Evolutionary conservation across 2,113 vertebrate genomes (phyloP).

Genomic region (Delphinapterus leucas): DNA sequence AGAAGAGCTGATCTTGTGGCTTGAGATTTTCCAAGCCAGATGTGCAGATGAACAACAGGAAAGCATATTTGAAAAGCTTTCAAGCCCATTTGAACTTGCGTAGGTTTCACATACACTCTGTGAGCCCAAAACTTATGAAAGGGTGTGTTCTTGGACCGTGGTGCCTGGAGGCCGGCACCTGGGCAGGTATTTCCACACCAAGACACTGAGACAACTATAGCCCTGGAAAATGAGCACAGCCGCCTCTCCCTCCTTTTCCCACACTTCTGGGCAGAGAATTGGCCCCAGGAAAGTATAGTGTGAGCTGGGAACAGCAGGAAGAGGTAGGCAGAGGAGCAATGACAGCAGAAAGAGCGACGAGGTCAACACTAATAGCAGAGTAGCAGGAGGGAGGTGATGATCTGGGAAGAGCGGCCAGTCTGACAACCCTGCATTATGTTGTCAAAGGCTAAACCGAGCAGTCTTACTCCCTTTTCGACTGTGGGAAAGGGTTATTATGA

Average conservation of each 20-base stretch:
- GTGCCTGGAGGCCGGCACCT: neutral
- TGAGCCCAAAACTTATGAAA: neutral
- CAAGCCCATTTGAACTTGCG: neutral
- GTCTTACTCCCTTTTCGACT: constrained; percentile 41
- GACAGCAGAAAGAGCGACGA: neutral
- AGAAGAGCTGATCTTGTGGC: neutral
- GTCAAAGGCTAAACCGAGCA: constrained; percentile 36
- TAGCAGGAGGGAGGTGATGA: neutral
- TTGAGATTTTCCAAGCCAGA: constrained; percentile 44
- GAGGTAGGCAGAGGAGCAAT: constrained; percentile 2
- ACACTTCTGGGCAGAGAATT: constrained; percentile 30
- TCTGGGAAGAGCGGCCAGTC: neutral
- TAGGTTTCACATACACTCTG: neutral
- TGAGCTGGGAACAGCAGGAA: constrained; percentile 28
- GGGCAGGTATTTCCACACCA: constrained; percentile 29
- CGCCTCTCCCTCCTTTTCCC: neutral
- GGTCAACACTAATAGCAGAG: constrained; percentile 48
- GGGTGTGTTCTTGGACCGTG: neutral
- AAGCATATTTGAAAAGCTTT: constrained; percentile 35
- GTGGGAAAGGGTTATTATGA: constrained; percentile 55
- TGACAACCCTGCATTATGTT: constrained; percentile 52
- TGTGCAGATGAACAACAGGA: neutral
- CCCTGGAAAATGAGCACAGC: neutral
- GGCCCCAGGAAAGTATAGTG: constrained; percentile 1
- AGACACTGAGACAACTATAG: constrained; percentile 14